Conservation (phyloP, 2,797 vertebrate genomes). For the Acanthurus lineatus region DNA sequence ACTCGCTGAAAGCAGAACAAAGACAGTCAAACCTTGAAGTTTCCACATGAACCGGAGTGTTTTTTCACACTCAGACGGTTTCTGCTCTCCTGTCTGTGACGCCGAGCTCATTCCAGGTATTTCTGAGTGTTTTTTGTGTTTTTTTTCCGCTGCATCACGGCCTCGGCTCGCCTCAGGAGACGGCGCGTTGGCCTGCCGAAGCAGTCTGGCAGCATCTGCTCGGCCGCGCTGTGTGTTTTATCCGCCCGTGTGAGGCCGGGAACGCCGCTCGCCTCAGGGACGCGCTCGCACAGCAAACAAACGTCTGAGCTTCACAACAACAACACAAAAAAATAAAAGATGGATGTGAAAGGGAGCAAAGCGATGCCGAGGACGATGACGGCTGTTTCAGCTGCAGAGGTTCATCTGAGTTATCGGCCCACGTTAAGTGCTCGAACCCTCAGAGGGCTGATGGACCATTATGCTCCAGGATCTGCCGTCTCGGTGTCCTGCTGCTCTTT, state of each 20-base stretch:
- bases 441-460: not conserved
- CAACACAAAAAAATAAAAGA: not conserved
- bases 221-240: not conserved
- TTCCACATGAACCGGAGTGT: not conserved
- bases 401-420: constrained; percentile 14
- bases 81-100: no score
- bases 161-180: constrained; percentile 5
- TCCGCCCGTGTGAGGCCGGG: not conserved
- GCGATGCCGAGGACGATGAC: not conserved
- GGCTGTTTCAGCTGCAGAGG: not conserved
- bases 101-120: constrained; percentile 9
- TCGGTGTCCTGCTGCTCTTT: not conserved
- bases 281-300: not conserved
- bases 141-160: constrained; percentile 17
- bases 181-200: not conserved
- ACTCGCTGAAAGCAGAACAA: no score
- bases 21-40: not conserved
- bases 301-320: not conserved
- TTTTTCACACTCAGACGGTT: not conserved
- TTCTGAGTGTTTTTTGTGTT: not conserved
- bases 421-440: constrained; percentile 15
- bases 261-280: constrained; percentile 2
- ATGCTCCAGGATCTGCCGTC: not conserved
- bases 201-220: constrained; percentile 32
- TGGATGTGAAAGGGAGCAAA: not conserved